Evolutionary conservation across 1,140 invertebrate species (phyloP), one percentile per base, ranked within the genome.

Genomic region (Musca domestica): DNA sequence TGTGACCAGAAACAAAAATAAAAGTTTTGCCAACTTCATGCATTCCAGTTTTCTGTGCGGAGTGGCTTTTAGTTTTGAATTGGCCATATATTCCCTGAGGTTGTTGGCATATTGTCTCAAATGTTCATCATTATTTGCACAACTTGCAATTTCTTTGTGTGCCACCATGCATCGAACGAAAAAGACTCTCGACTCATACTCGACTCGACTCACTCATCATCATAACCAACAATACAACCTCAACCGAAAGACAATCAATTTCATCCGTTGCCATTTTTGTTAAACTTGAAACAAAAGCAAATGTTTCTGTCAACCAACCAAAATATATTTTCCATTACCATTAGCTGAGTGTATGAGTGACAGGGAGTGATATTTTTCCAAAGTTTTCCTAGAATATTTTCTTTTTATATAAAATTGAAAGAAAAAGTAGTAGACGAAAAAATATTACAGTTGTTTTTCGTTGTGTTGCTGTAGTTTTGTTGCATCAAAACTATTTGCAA

Each of bases 401-500:
- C n/a, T 58, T 58, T 41, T 41, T 12, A 12, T 41, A 41, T 41
- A 41, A 41, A n/a, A n/a, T n/a, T n/a, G n/a, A n/a, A 41, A 41
- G 5, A 30, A 25, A 9, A 58, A 27, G 30, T 20, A 19, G 41
- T 20, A 19, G 15, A 25, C 17, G 27, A 27, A 58, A 58, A n/a
- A n/a, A n/a, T n/a, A n/a, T n/a, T n/a, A n/a, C n/a, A n/a, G n/a
- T n/a, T n/a, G 25, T 30, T 58, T 41, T 27, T 30, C 54, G 25
- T 27, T 15, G n/a, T 27, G 54, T 30, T 58, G 25, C 7, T 58
- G 10, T 58, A 17, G 34, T 41, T 56, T 23, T 23, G 56, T 61
- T 61, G 56, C 56, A 61, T 34, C 56, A 34, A 61, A 61, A 61
- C 56, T 61, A 34, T 61, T 61, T 61, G 56, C 56, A 61, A 61